These are phyloP conservation scores for Halcyon leucocephala DNA, from an alignment of 2,797 vertebrate species.

Conservation along the genomic window DNA sequence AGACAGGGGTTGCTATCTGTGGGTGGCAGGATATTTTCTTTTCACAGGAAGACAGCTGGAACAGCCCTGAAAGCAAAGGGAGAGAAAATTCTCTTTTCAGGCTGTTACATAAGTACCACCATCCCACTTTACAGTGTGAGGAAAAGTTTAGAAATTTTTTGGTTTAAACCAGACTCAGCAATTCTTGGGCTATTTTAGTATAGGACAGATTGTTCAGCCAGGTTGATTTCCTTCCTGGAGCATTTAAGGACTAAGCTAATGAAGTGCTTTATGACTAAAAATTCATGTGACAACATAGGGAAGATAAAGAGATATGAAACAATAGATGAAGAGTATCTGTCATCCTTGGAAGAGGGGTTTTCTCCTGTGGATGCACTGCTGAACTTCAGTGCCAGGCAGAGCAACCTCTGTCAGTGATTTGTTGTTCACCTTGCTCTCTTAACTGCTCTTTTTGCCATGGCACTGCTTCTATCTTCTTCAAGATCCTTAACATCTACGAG, in stretches of 20 bases:
- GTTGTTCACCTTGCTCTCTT: not conserved
- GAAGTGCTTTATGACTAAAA: not conserved
- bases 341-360: not conserved
- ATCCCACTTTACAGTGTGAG: not conserved
- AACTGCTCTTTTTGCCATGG: not conserved
- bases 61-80: not conserved
- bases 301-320: not conserved
- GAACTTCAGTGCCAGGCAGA: not conserved
- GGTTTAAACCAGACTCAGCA: not conserved
- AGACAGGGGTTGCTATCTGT: not conserved
- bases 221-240: not conserved
- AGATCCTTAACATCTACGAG: not conserved
- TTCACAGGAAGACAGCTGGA: not conserved
- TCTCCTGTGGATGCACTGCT: not conserved
- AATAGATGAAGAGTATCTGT: not conserved
- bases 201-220: not conserved
- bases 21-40: not conserved
- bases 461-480: conserved; percentile 9
- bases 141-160: not conserved
- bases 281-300: not conserved
- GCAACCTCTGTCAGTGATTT: not conserved
- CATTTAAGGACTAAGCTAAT: not conserved
- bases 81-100: not conserved
- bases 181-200: not conserved
- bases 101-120: not conserved